Percentiles rank a stretch among this genome's conserved stretches.
These are phyloP conservation scores for Catamblyrhynchus diadema DNA, from an alignment of 2,797 vertebrate species.

Conservation along the genomic window DNA sequence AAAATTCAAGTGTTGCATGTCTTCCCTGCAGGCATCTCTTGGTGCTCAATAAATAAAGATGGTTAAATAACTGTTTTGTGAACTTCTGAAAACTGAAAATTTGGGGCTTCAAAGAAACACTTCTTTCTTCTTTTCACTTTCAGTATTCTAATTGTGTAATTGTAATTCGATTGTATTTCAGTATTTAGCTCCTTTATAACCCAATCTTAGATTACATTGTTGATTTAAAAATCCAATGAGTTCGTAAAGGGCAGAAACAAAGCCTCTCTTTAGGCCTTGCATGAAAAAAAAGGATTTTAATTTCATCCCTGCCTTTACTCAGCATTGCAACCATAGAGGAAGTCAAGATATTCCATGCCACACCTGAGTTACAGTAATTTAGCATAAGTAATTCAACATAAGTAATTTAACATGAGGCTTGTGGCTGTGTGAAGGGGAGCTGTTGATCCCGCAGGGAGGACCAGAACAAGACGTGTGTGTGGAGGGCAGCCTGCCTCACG, in stretches of 20 bases:
- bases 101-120: not conserved
- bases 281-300: not conserved
- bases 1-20: not conserved
- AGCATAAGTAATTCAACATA: not conserved
- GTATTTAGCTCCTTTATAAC: not conserved
- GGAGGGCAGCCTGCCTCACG: not conserved
- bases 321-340: not conserved
- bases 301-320: not conserved
- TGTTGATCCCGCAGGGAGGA: not conserved
- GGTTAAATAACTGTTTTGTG: not conserved
- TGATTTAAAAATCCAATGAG: not conserved
- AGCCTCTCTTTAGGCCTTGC: not conserved
- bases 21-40: not conserved
- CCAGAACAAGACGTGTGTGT: not conserved
- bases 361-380: not conserved
- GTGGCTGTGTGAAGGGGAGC: fast-evolving
- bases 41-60: not conserved
- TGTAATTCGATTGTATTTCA: not conserved
- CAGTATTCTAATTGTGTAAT: not conserved
- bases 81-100: not conserved
- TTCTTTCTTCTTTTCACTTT: not conserved
- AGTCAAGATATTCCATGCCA: not conserved
- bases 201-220: not conserved
- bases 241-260: not conserved
- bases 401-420: too few species aligned